phyloP scores from a whole-genome alignment of 2,797 vertebrate species.

The Neoniphon sammara region DNA sequence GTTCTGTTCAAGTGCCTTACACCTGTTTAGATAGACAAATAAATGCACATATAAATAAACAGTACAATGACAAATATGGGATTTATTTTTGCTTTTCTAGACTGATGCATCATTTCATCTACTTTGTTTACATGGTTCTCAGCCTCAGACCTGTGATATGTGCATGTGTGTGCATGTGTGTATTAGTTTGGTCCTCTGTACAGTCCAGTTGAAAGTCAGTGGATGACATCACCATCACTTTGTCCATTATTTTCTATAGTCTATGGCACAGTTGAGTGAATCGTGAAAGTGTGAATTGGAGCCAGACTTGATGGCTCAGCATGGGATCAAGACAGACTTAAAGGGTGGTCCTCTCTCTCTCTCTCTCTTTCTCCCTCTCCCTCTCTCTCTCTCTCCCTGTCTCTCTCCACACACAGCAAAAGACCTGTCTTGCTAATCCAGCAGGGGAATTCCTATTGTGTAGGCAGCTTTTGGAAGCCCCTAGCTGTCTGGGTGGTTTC shows the following conservation, averaged over 20 bases:
- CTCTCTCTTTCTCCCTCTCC: conserved; percentile 31
- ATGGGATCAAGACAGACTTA: conserved; percentile 42
- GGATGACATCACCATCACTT: conserved; percentile 42
- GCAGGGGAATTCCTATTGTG: conserved; percentile 72
- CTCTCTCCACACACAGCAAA: conserved; percentile 45
- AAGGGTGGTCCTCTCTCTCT: conserved; percentile 69
- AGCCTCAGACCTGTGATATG: no score
- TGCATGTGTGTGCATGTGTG: no score
- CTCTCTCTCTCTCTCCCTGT: conserved; percentile 23
- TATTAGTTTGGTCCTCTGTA: no score
- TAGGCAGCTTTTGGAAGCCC: conserved; percentile 62
- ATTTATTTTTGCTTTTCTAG: no score
- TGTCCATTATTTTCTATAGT: conserved; percentile 9
- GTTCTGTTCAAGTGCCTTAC: no score
- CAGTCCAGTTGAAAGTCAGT: neutral
- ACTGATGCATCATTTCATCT: no score
- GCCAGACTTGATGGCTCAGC: conserved; percentile 66
- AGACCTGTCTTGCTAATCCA: conserved; percentile 61
- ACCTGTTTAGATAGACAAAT: no score
- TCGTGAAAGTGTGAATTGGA: conserved; percentile 54
- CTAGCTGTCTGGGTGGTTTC: conserved; percentile 34
- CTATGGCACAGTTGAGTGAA: conserved; percentile 4
- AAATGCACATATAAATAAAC: no score
- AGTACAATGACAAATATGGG: no score
- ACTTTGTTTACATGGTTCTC: no score